Base-by-base conservation (phyloP, 2,888 invertebrate genomes). In the Hypomecis atomaria region DNA sequence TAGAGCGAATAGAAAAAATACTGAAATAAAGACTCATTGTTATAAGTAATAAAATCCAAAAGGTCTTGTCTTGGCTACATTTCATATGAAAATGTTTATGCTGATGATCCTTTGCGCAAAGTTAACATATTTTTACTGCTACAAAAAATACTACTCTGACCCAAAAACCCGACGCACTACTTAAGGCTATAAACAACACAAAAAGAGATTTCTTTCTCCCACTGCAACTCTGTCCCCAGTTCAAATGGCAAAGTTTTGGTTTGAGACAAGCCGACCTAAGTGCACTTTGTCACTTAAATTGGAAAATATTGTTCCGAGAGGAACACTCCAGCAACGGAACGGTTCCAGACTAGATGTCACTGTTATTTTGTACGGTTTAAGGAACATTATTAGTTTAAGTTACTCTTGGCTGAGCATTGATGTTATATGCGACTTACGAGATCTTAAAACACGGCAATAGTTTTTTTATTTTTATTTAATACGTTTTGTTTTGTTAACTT, bases 281-380 rank as follows among this genome's bases (percentile, higher is more conserved):
- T 91, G 91, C 91, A 91, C 91, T 91, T 90, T 91, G 89, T 91
- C 91, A 89, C 89, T 89, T 90, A 90, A 89, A 91, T 90, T 90
- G 90, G 85, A 91, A 91, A 91, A 91, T 91, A 91, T 91, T 87
- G 90, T 89, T 86, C 86, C 86, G 83, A 70, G 79, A 83, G 86
- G 84, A 87, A 84, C 81, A 77, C 75, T 74, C 78, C 76, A 79
- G 79, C 79, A 83, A 82, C 77, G 80, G 81, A 83, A 82, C 77
- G 80, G 81, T 77, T 83, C 81, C 79, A 75, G 78, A 78, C 76
- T 79, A 72, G 81, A 82, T 77, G 77, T 72, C 77, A 78, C 76
- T 79, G 78, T 78, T 81, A 73, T 81, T 79, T 81, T 77, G 73
- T 79, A 36, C 50, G 55, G 54, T 42, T 52, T 50, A 59, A 48